Conservation (phyloP, 2,888 invertebrate species). For the Escarpia spicata region DNA sequence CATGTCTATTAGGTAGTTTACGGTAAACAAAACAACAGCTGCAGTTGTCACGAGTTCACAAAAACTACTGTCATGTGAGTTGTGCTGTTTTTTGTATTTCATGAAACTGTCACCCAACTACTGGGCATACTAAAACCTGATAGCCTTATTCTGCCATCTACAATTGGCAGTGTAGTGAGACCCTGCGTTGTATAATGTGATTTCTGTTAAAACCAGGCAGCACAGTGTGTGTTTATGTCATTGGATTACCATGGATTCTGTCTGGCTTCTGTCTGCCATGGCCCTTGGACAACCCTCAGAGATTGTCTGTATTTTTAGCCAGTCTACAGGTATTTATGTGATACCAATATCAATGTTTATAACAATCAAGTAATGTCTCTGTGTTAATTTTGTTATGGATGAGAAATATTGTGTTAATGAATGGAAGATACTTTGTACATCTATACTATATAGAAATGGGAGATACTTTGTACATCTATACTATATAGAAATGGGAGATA, state of each 20-base stretch:
- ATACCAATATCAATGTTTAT: too few species aligned
- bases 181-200: background rate
- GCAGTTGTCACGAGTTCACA: background rate
- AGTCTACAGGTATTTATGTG: background rate
- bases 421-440: too few species aligned
- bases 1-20: background rate
- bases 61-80: background rate
- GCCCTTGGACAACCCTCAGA: background rate
- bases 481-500: too few species aligned
- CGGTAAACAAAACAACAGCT: conserved; percentile 2
- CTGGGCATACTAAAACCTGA: background rate
- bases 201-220: background rate
- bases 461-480: too few species aligned
- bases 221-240: background rate
- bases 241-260: background rate
- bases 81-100: background rate
- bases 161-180: too few species aligned
- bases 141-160: too few species aligned
- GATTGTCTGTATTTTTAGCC: background rate
- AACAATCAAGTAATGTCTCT: too few species aligned
- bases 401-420: too few species aligned
- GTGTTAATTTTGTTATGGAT: too few species aligned
- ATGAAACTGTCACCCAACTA: background rate
- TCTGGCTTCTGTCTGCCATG: background rate
- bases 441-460: too few species aligned